Base-by-base conservation (phyloP, 2,797 vertebrate genomes). In the Tauraco hartlaubi region DNA sequence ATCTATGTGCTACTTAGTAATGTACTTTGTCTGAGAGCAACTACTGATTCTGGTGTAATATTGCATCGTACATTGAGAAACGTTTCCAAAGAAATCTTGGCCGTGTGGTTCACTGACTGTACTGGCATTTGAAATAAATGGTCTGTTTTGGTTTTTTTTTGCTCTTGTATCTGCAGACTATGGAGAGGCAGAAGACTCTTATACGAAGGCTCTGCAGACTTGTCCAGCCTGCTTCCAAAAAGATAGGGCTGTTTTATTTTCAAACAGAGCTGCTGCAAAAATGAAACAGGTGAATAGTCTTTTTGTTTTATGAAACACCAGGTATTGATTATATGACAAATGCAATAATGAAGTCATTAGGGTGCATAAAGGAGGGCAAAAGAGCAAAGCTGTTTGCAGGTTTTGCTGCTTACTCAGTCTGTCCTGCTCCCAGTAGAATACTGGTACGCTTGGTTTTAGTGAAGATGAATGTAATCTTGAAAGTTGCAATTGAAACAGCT, bases 201-300 rank as follows among this genome's bases (percentile, higher is more conserved):
- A 99, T 77, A 98, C 98, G 1, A 98, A 97, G 49, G 99, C 99
- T 7, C 93, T 99, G 93, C 94, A 93, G 68, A 69, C 98, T 16
- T 99, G 99, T 94, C 99, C 99, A 3, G 98, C 99, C 9, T 98
- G 98, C 96, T 99, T 98, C 98, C 98, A 98, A 92, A 98, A 97
- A 91, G 99, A 99, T 28, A 97, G 99, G 78, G 98, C 99, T 7
- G 96, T 99, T 66, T 97, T 99, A 11, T 99, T 99, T 97, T 99
- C 99, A 83, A 99, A 99, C 94, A 98, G 99, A 98, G 99, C 99
- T 61, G 99, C 99, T 61, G 99, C 99, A 19, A 98, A 99, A 92
- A 97, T 99, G 92, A 99, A 99, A 96, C 98, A 99, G 99, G 99
- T 99, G 97, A 95, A 89, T 87, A 35, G 46, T 58, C 54, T 25